Conservation (phyloP, 2,888 invertebrate species). For the Anoncus sp. region DNA sequence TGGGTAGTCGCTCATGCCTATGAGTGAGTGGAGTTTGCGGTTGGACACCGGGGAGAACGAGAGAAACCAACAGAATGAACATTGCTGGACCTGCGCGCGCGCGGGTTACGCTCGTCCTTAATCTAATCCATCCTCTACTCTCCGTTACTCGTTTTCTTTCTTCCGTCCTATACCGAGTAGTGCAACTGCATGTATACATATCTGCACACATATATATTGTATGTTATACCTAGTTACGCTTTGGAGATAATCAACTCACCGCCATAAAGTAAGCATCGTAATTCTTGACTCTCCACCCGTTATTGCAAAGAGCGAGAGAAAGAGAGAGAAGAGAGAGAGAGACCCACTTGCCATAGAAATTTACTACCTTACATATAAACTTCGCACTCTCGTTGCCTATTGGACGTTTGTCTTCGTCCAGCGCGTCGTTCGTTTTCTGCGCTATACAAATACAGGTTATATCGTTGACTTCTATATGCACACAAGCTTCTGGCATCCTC, state of each 20-base stretch:
- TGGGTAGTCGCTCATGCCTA: conserved; percentile 51
- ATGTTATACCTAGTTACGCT: conserved; percentile 55
- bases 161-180: conserved; percentile 18
- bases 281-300: conserved; percentile 65
- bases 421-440: conserved; percentile 52
- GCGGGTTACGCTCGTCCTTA: conserved; percentile 59
- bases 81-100: conserved; percentile 22
- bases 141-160: conserved; percentile 14
- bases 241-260: conserved; percentile 64
- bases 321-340: conserved; percentile 9
- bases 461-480: conserved; percentile 27
- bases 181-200: conserved; percentile 3
- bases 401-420: conserved; percentile 68
- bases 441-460: conserved; percentile 67
- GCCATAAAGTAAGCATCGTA: conserved; percentile 67
- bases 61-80: conserved; percentile 50
- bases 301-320: conserved; percentile 52
- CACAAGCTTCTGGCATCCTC: conserved; percentile 54
- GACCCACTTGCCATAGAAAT: conserved; percentile 64
- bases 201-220: neutral
- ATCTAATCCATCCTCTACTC: conserved; percentile 35
- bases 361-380: conserved; percentile 59
- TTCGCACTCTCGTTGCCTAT: conserved; percentile 61
- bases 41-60: conserved; percentile 32
- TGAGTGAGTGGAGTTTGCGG: conserved; percentile 39